A percentile compares a stretch with the other conserved stretches of the same genome.
These are phyloP conservation scores for Apolygus lucorum DNA, from an alignment of 1,140 invertebrate species.

Conservation along the genomic window DNA sequence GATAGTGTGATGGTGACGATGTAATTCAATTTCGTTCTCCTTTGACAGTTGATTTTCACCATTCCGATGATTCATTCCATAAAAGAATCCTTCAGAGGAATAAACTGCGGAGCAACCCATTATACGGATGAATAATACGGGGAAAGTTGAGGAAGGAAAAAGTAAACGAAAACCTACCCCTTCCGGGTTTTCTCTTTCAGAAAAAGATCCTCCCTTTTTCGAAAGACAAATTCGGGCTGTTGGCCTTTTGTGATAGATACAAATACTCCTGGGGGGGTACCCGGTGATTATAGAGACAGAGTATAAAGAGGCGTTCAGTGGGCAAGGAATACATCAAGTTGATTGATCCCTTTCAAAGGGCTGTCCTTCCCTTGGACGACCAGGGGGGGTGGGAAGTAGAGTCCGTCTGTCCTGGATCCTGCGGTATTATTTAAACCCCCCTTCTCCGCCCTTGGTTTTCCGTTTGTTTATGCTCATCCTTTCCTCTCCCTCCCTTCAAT, in stretches of 20 bases:
- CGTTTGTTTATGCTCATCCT: not conserved
- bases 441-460: not conserved
- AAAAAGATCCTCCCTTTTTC: too few species aligned
- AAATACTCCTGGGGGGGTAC: not conserved
- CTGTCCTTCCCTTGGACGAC: not conserved
- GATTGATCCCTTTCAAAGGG: slow-evolving; percentile 7
- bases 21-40: too few species aligned
- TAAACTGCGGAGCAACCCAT: too few species aligned
- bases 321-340: slow-evolving; percentile 14
- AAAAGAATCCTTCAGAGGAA: too few species aligned
- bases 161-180: too few species aligned
- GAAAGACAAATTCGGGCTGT: slow-evolving; percentile 9
- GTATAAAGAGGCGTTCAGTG: slow-evolving; percentile 12
- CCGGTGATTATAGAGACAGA: slow-evolving; percentile 9
- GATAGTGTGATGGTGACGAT: too few species aligned
- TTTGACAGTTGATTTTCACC: too few species aligned
- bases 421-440: slow-evolving; percentile 5
- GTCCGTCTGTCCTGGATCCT: not conserved
- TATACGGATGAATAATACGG: too few species aligned
- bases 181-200: too few species aligned
- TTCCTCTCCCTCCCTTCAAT: not conserved
- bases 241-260: slow-evolving; percentile 8
- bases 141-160: too few species aligned
- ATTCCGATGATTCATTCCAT: too few species aligned
- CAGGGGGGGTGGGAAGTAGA: not conserved